A percentile compares a stretch with the other conserved stretches of the same genome.
These are phyloP conservation scores for Hyperopisus bebe DNA, from an alignment of 2,113 vertebrate genomes.

Conservation along the genomic window DNA sequence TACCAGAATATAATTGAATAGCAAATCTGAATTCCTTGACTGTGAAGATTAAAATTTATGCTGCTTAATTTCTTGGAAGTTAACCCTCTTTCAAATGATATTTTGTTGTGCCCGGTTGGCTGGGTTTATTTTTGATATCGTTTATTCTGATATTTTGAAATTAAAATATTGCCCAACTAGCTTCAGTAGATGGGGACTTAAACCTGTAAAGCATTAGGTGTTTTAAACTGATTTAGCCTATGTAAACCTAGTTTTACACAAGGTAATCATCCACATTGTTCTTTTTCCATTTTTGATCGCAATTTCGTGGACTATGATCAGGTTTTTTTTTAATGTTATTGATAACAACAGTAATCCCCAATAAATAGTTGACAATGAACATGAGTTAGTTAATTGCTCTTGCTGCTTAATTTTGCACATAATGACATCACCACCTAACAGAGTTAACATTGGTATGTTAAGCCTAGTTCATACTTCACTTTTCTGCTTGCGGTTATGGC, in stretches of 20 bases:
- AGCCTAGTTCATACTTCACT: background rate
- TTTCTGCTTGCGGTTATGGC: background rate
- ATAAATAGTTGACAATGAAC: background rate
- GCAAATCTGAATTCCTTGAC: background rate
- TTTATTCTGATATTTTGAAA: background rate
- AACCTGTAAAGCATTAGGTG: background rate
- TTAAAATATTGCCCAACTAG: background rate
- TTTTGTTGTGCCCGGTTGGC: background rate
- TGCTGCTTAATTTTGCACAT: background rate
- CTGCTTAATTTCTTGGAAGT: background rate
- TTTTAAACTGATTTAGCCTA: background rate
- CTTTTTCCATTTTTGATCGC: background rate
- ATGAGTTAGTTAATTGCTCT: background rate
- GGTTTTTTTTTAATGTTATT: background rate
- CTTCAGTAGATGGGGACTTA: background rate
- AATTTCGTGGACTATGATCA: background rate
- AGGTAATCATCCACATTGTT: background rate
- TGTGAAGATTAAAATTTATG: background rate
- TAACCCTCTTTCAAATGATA: background rate
- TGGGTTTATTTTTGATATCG: background rate
- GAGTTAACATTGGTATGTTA: background rate
- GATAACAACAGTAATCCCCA: background rate
- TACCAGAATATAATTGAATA: background rate
- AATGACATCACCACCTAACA: background rate
- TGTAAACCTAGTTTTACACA: background rate